Evolutionary conservation across 2,888 invertebrate species (phyloP), one percentile per base, ranked within the genome.

Genomic region (Anodontia alba): DNA sequence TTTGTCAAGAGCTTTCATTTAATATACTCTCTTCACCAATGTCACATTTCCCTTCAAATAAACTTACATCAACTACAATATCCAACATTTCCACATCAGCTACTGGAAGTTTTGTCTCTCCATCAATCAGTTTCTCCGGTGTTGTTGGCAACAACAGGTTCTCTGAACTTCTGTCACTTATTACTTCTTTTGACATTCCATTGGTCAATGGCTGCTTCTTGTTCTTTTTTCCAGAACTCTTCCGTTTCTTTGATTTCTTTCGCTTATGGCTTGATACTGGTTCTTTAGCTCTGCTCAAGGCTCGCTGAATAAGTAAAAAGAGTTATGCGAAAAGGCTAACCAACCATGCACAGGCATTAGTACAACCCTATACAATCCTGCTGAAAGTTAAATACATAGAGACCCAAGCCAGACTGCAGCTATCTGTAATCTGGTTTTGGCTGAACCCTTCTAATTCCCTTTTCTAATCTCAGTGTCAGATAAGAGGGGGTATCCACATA

Each of bases 241-340:
- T 67, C 29, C 84, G 76, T 62, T 84, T 87, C 66, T 76, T 71
- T 33, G 85, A 87, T 51, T 84, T 88, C 36, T 83, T 82, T 71
- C 86, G 81, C 73, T 89, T 87, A 79, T 84, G 82, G 70, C 88
- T 88, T 17, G 84, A 80, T 0, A 84, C 26, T 8, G 91, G 90
- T 57, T 92, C 90, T 68, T 88, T 87, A 12, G 92, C 92, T 82
- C 91, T 84, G 76, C 91, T 91, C 26, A 92, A 77, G 17, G 90
- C 91, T 43, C 89, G 83, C 92, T 92, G 70, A 26, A 49, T 76
- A 51, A 70, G 20, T 29, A 51, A n/a, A 75, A 17, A 12, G 8
- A 46, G n/a, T 38, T 38, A 38, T 38, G 38, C n/a, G n/a, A n/a
- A n/a, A 20, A 23, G 49, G n/a, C n/a, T n/a, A 46, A 20, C 49